These are phyloP conservation scores for Blennius ocellaris DNA, from an alignment of 2,113 vertebrate species.

Conservation along the genomic window DNA sequence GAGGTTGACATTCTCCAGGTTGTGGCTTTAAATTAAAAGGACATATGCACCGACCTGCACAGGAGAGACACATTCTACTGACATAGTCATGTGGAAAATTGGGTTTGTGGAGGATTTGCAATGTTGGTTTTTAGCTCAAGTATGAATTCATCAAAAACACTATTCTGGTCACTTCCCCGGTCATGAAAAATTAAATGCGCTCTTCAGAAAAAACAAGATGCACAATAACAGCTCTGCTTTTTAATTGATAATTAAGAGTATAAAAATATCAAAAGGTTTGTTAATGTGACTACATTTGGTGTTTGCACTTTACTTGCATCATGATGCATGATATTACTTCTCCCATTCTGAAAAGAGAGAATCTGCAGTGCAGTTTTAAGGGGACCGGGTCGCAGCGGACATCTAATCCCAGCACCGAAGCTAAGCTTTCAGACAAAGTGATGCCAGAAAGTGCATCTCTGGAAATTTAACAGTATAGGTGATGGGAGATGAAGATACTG, in stretches of 20 bases:
- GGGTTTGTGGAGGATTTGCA: conserved; percentile 40
- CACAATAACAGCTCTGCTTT: not conserved
- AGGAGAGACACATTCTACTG: conserved; percentile 9
- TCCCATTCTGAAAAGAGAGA: not conserved
- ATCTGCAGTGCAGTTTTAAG: conserved; percentile 1
- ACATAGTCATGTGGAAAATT: conserved; percentile 62
- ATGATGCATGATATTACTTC: conserved; percentile 1
- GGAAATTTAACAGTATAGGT: conserved; percentile 24
- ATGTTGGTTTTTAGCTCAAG: conserved; percentile 4
- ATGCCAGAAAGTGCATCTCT: conserved; percentile 1
- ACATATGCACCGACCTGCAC: conserved; percentile 13
- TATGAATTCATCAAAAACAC: conserved; percentile 18
- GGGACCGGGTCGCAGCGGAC: not conserved
- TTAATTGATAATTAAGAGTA: not conserved
- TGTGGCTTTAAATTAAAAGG: conserved; percentile 38
- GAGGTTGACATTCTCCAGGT: conserved; percentile 11
- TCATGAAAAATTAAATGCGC: conserved; percentile 32
- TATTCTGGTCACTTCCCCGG: conserved; percentile 18
- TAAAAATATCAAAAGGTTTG: not conserved
- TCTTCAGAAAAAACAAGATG: not conserved
- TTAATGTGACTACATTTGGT: not conserved
- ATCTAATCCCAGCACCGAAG: not conserved
- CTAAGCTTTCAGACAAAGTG: conserved; percentile 14
- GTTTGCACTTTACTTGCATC: not conserved
- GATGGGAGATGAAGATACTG: conserved; percentile 46